Evolutionary conservation across 2,797 vertebrate species (phyloP), one percentile per base, ranked within the genome.

Genomic region (Anisognathus igniventris): DNA sequence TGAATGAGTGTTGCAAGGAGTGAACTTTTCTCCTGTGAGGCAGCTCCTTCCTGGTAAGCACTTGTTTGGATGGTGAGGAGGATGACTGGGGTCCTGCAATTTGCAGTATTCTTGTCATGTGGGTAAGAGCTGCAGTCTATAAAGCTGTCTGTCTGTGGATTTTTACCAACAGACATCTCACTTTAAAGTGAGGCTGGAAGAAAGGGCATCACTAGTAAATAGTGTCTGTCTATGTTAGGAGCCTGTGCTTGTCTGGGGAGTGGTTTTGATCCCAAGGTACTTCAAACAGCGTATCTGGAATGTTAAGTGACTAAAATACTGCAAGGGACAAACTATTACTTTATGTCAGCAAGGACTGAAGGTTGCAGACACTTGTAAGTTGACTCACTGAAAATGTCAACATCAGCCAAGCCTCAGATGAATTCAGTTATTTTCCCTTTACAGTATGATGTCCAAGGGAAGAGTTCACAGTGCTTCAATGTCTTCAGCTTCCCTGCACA

Each of bases 391-490:
- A 58, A 92, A 89, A 93, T 61, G 77, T 83, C 85, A 94, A 31
- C 61, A 47, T 56, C 78, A 64, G 28, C 54, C 30, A 31, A 78
- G 31, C 22, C 35, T 76, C 65, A 61, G 48, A 85, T 39, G 87
- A 58, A 91, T 88, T 90, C 68, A 91, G 30, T 92, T 92, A 90
- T 75, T 90, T 90, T 85, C 61, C 28, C 64, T 42, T 91, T 85
- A n/a, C 30, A 67, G 54, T 47, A 22, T 27, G n/a, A 65, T 71
- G 73, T 88, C 82, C 68, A 71, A 71, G 86, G 73, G 40, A 94
- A 72, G 51, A 18, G 1, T 54, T 96, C 50, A 33, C 60, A 62
- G 31, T 48, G 15, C 44, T 85, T 54, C n/a, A 27, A 48, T 21
- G 37, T 40, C 65, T 92, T 86, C 92, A 68, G 79, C 47, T 82